Evolutionary conservation across 2,113 vertebrate genomes (phyloP).

Genomic region (Hippocampus comes): DNA sequence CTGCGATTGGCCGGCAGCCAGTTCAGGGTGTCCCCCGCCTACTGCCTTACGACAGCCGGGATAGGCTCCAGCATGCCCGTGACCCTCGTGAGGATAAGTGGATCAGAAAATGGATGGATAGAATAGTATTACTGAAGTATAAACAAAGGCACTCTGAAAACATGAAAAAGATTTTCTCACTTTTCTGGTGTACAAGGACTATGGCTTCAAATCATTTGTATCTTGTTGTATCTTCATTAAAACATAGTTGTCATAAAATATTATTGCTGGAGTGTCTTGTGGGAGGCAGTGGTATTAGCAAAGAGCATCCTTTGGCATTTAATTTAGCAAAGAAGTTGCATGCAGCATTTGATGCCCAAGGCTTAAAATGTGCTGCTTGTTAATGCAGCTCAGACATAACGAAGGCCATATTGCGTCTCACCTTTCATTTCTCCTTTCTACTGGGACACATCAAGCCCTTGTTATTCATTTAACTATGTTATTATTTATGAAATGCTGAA

Average conservation of each 20-base stretch:
- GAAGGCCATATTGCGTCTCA: conserved; percentile 36
- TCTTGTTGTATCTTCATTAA: background rate
- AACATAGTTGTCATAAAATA: conserved; percentile 18
- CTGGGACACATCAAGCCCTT: conserved; percentile 29
- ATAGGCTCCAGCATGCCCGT: too few relatives aligned
- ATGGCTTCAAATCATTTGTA: conserved; percentile 2
- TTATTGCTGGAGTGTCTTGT: conserved; percentile 19
- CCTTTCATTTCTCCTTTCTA: conserved; percentile 43
- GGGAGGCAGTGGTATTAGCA: conserved; percentile 45
- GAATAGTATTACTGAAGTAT: background rate
- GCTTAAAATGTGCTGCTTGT: conserved; percentile 39
- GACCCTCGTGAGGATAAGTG: too few relatives aligned
- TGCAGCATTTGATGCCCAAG: conserved; percentile 38
- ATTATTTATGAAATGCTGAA: conserved; percentile 41
- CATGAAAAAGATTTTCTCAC: background rate
- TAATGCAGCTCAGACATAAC: conserved; percentile 43
- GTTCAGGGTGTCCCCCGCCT: too few relatives aligned
- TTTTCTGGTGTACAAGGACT: background rate
- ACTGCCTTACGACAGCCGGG: too few relatives aligned
- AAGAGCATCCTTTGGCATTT: conserved; percentile 48
- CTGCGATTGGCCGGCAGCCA: too few relatives aligned
- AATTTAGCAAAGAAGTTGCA: conserved; percentile 44
- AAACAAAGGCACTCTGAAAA: background rate
- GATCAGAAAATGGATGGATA: too few relatives aligned
- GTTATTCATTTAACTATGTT: conserved; percentile 37